Evolutionary conservation across 2,888 invertebrate genomes (phyloP), one percentile per base, ranked within the genome.

Genomic region (Gnatocerus cornutus): DNA sequence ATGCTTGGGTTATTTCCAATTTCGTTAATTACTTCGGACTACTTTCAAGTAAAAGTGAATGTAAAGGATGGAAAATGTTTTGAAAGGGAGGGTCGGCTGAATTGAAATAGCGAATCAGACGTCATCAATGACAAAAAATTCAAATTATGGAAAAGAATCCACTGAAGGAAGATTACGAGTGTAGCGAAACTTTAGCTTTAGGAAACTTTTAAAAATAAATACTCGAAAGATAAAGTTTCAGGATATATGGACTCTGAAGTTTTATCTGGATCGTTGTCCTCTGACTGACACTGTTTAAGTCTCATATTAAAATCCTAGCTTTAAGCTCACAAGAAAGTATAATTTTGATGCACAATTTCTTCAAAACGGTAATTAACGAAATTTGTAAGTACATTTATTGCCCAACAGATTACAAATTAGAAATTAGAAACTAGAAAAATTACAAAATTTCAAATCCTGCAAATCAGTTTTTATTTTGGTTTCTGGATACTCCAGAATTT

Each of bases 121-220:
- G 52, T 52, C 52, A 52, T 30, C 30, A 52, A 52, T 52, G 12
- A 52, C 33, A 30, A 33, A 52, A 33, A 43, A 43, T 43, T 10
- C 12, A 43, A 43, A 52, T 52, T 52, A 52, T 30, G 52, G 12
- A 52, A 52, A 27, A 52, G 33, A 52, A 52, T 52, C 30, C 13
- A 30, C 52, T 13, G 5, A 14, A 52, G 14, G 52, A 33, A 33
- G 30, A 52, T 52, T 52, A 30, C 33, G 52, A 12, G 12, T 12
- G 27, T 21, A 21, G 21, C 21, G 4, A 21, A 21, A 52, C n/a
- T 52, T 52, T 33, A 10, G 30, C 14, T 33, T 30, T 30, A 33
- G 10, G 2, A 52, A 52, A 52, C 12, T 52, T 52, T 52, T 52
- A 33, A 46, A 52, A 52, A 52, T 52, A 52, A 52, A 52, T 52